A percentile compares a stretch with the other conserved stretches of the same genome.
phyloP scores from a whole-genome alignment of 2,113 vertebrate species.

The Epinephelus fuscoguttatus region DNA sequence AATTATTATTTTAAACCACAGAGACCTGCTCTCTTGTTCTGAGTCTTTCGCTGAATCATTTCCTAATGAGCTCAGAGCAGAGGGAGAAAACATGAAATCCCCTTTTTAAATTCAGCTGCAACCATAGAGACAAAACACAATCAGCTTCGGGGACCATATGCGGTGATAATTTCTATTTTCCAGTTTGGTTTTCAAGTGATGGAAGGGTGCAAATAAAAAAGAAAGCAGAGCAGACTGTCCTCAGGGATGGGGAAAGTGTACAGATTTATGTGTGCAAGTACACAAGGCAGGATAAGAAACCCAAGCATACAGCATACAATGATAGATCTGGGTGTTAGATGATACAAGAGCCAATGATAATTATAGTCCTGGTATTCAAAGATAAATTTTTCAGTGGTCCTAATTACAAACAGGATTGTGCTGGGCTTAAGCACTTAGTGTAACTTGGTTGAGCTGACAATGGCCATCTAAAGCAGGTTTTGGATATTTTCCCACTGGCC shows the following conservation, averaged over 20 bases:
- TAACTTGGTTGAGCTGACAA: slow-evolving; percentile 58
- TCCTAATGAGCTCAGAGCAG: slow-evolving; percentile 69
- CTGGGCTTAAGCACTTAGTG: slow-evolving; percentile 51
- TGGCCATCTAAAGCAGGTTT: slow-evolving; percentile 63
- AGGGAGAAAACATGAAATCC: slow-evolving; percentile 55
- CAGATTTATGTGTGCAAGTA: slow-evolving; percentile 12
- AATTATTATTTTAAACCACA: slow-evolving; percentile 58
- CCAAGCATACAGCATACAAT: background rate
- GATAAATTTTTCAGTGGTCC: slow-evolving; percentile 34
- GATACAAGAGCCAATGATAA: slow-evolving; percentile 2
- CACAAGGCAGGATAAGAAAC: slow-evolving; percentile 15
- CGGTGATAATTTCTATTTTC: slow-evolving; percentile 12
- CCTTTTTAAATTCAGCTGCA: slow-evolving; percentile 43
- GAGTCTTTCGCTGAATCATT: slow-evolving; percentile 49
- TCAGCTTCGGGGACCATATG: slow-evolving; percentile 39
- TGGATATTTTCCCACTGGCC: slow-evolving; percentile 62
- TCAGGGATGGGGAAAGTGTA: background rate
- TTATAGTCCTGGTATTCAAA: slow-evolving; percentile 36
- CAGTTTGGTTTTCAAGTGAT: slow-evolving; percentile 20
- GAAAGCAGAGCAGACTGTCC: background rate
- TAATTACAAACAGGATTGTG: slow-evolving; percentile 51
- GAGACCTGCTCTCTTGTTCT: slow-evolving; percentile 50
- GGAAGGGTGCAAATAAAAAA: slow-evolving; percentile 2
- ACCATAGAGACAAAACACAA: slow-evolving; percentile 60
- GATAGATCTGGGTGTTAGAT: background rate